phyloP scores from a whole-genome alignment of 2,888 invertebrate species.

The Brachylomia viminalis region DNA sequence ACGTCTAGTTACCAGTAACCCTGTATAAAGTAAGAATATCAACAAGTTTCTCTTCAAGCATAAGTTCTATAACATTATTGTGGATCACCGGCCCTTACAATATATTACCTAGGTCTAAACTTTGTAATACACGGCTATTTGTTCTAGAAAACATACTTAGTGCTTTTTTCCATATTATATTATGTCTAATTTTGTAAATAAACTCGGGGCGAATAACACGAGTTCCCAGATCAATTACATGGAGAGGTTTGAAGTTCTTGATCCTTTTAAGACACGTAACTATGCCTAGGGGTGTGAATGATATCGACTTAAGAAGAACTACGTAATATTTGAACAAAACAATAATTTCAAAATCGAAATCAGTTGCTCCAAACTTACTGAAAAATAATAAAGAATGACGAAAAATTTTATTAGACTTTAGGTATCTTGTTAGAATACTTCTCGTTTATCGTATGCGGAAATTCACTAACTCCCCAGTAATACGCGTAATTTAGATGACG shows the following conservation, averaged over 20 bases:
- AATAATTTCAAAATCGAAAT: background rate
- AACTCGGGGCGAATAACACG: background rate
- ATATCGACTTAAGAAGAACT: background rate
- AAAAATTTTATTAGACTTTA: background rate
- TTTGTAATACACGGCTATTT: background rate
- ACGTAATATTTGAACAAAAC: background rate
- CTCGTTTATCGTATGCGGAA: background rate
- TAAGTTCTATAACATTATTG: background rate
- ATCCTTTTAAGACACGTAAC: background rate
- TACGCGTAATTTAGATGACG: background rate
- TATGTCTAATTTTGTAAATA: background rate
- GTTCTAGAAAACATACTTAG: background rate
- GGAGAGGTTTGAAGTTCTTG: background rate
- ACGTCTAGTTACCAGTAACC: too few relatives aligned
- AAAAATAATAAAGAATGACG: background rate
- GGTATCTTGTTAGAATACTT: background rate
- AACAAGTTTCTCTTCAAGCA: background rate
- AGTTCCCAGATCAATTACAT: background rate
- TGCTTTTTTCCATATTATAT: background rate
- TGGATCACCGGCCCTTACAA: background rate
- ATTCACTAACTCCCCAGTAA: too few relatives aligned
- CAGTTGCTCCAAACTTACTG: background rate
- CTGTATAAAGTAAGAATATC: background rate
- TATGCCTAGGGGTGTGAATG: too few relatives aligned
- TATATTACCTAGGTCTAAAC: background rate